Evolutionary conservation across 2,888 invertebrate genomes (phyloP), one percentile per base, ranked within the genome.

Genomic region (Brachycybe producta): DNA sequence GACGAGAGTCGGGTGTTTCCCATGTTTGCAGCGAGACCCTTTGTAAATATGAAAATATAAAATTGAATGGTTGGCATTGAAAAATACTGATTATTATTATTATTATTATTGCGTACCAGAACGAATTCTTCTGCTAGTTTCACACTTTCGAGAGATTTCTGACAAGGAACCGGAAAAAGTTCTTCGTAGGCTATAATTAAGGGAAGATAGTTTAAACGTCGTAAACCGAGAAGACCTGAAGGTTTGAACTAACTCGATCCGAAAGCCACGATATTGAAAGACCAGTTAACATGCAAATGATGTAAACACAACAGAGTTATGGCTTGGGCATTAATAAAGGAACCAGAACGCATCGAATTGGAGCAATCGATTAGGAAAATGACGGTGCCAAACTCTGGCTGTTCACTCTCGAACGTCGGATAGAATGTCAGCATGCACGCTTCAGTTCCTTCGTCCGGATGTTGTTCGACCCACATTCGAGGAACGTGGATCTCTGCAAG

Each of bases 401-500:
- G 26, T 21, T 50, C 42, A 11, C 26, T 30, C 11, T 45, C 66
- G 60, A 70, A 70, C 57, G 67, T 66, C 1, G 71, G 71, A 56
- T 69, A 68, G 56, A 69, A 67, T 24, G 67, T 64, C 57, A 69
- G 53, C 68, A 68, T 69, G 56, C 65, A 66, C 1, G 67, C 64
- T 60, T 62, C 60, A 19, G 60, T 57, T 11, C 60, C 53, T 11
- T 57, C 54, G n/a, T 57, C 57, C 5, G 61, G 58, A 48, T 63
- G 58, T 38, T 59, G 59, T 58, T 71, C 70, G 5, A 67, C 64
- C 64, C 69, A 69, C 64, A 71, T 64, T 42, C 70, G 56, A 3
- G 70, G 69, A 8, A 65, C 65, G 55, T 70, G 67, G 36, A 67
- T 61, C 51, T 70, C 67, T 13, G 66, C 65, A 24, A 70, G 59